Evolutionary conservation across 2,113 vertebrate species (phyloP), one percentile per base, ranked within the genome.

Genomic region (Chaetops frenatus): DNA sequence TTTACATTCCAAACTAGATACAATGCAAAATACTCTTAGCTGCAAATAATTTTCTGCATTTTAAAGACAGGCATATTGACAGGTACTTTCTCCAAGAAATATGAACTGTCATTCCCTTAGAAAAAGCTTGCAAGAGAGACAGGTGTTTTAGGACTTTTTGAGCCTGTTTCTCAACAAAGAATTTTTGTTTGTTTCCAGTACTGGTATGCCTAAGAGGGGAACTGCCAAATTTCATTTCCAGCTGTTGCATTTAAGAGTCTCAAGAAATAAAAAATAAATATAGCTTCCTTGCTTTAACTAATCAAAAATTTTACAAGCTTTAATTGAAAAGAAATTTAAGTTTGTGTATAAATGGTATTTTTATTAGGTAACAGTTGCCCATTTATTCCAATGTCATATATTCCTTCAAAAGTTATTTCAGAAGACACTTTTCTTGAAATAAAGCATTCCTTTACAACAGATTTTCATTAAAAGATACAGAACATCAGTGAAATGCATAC

Each of bases 381-480:
- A 54, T 67, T 60, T 42, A 64, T 71, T 77, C 61, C 20, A 60
- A 31, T 4, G 16, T 19, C 22, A 66, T 27, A 54, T 56, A 64
- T 62, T 54, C 25, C 56, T 92, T 84, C 16, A 47, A 70, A 81
- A 78, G 33, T 35, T 47, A 25, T 10, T 82, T 62, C 81, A n/a
- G 51, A 94, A 78, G 35, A 40, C 35, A 45, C 4, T 90, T 87
- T 90, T 93, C 47, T 51, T 80, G 66, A 93, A 91, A 71, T 6
- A 94, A 66, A 67, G 36, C 17, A 57, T 47, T 58, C 13, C 28
- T 48, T 56, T n/a, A 42, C 17, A 35, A 8, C 10, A 28, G 15
- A 31, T 58, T 88, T 90, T 93, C 57, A 79, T 92, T 84, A 78
- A 80, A 94, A 88, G 62, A 93, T 48, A 92, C 21, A 88, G 66